phyloP scores from a whole-genome alignment of 1,140 invertebrate genomes.

The Leptinotarsa lineolata region DNA sequence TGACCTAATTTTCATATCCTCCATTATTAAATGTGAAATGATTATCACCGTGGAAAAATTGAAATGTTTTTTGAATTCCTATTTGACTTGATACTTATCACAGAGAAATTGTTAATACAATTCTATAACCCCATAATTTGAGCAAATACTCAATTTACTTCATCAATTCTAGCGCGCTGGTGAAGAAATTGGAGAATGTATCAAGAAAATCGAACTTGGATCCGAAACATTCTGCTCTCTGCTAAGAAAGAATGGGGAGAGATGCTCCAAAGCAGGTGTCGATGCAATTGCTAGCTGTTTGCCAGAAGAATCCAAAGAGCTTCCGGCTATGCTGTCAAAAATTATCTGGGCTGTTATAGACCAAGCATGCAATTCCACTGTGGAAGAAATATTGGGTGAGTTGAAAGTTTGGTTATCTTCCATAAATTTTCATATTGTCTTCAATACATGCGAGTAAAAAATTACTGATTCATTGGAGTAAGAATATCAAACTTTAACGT shows the following conservation, averaged over 20 bases:
- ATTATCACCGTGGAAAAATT: no score
- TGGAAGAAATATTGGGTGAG: constrained; percentile 35
- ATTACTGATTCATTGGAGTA: no score
- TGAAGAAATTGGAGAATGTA: background rate
- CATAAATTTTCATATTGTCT: no score
- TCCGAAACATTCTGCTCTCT: constrained; percentile 31
- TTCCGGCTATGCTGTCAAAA: constrained; percentile 23
- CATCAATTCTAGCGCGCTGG: background rate
- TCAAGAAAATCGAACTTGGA: constrained; percentile 27
- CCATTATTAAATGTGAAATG: no score
- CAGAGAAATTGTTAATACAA: no score
- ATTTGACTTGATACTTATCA: no score
- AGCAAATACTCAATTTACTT: no score
- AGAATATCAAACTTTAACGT: no score
- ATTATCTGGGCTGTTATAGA: constrained; percentile 8
- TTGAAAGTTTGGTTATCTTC: background rate
- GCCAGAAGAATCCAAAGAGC: constrained; percentile 32
- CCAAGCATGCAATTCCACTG: constrained; percentile 30
- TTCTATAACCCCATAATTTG: no score
- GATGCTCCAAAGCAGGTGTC: constrained; percentile 27
- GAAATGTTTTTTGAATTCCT: no score
- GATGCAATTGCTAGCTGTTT: constrained; percentile 24
- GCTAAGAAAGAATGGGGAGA: constrained; percentile 28
- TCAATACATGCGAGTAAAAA: no score
- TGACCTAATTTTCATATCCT: no score